phyloP scores from a whole-genome alignment of 2,888 invertebrate genomes.

The Uloborus plumipes region DNA sequence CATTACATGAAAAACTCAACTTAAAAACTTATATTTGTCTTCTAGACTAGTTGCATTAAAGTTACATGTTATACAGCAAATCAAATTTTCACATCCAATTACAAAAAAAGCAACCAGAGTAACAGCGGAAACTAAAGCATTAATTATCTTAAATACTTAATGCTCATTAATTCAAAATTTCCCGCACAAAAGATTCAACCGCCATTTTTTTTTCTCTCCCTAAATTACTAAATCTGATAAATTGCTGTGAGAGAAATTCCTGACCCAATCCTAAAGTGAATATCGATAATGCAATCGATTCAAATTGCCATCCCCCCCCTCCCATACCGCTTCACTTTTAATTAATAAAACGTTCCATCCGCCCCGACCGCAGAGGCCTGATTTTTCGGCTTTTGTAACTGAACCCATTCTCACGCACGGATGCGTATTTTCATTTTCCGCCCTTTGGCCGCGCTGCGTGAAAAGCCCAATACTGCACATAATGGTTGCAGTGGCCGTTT shows the following conservation, averaged over 20 bases:
- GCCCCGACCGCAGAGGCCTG: constrained; percentile 42
- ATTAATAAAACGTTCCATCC: constrained; percentile 59
- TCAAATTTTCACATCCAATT: too few relatives aligned
- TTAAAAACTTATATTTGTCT: too few relatives aligned
- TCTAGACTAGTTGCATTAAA: too few relatives aligned
- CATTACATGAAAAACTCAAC: too few relatives aligned
- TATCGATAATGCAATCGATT: constrained; percentile 62
- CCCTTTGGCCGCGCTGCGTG: constrained; percentile 16
- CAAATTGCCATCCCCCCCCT: constrained; percentile 24
- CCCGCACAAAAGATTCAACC: too few relatives aligned
- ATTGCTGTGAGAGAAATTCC: constrained; percentile 34
- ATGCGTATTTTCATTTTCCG: constrained; percentile 57
- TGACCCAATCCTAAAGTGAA: constrained; percentile 46
- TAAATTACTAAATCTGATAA: too few relatives aligned
- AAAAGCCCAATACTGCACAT: constrained; percentile 54
- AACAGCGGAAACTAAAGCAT: too few relatives aligned
- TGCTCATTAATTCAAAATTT: too few relatives aligned
- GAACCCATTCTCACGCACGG: constrained; percentile 30
- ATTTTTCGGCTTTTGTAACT: constrained; percentile 36
- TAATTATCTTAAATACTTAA: too few relatives aligned
- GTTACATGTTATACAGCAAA: too few relatives aligned
- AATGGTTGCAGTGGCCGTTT: constrained; percentile 32
- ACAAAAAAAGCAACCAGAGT: too few relatives aligned
- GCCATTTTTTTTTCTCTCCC: too few relatives aligned
- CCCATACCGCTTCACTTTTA: constrained; percentile 20